Evolutionary conservation across 2,888 invertebrate genomes (phyloP), one percentile per base, ranked within the genome.

Genomic region (Cheilosia vernalis): DNA sequence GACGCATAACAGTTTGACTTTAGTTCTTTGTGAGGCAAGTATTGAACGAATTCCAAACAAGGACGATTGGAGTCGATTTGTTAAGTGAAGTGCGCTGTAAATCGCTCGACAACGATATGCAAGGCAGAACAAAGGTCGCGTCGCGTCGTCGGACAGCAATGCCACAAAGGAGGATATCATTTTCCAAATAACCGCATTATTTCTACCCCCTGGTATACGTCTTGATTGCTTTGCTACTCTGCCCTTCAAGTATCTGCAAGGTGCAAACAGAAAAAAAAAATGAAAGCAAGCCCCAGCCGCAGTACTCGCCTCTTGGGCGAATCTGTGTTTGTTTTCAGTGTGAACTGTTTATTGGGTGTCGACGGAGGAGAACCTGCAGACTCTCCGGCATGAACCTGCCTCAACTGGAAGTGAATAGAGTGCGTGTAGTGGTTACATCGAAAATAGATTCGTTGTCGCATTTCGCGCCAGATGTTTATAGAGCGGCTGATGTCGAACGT

Each of bases 331-430:
- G 53, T 61, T 69, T 77, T 69, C 61, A 33, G 63, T 69, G 61
- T 61, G 53, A 77, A 61, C 60, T 61, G 44, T 77, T 67, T 69
- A 67, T 77, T 77, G 67, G 13, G 15, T 21, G 27, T 44, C 47
- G 47, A 56, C 19, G 49, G 27, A 27, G 63, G 17, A 40, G 24
- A 30, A 44, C 53, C 67, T 30, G 27, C 10, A 30, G 51, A 21
- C 37, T 64, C 19, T 47, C 24, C 33, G 49, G 19, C 63, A 55
- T 44, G 77, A 77, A 53, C 77, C 77, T 77, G 77, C 77, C 77
- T 47, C 77, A 69, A 77, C 61, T 67, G 51, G 55, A 58, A 76
- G 60, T 49, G 33, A 21, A 53, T 67, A 49, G 4, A 51, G 58
- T 33, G 58, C 13, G 40, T 51, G 13, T 51, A 15, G 7, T 19